Conservation (phyloP, 2,113 vertebrate species). For the Maccullochella peelii region DNA sequence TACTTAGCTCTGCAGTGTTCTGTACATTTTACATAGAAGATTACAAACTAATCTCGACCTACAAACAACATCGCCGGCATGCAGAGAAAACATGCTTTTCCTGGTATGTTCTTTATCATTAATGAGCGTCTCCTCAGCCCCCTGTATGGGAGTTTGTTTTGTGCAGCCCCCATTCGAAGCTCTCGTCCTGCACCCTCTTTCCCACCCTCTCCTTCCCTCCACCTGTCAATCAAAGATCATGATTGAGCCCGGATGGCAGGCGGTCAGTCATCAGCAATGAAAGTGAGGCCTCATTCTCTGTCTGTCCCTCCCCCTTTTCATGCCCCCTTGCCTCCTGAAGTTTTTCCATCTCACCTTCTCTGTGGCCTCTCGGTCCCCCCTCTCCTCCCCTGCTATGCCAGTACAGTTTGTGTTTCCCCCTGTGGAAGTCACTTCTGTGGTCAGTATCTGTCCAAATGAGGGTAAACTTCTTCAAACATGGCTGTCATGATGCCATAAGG, state of each 20-base stretch:
- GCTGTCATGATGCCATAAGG: conserved; percentile 48
- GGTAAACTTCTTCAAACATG: conserved; percentile 26
- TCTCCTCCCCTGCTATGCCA: conserved; percentile 16
- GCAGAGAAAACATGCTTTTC: conserved; percentile 70
- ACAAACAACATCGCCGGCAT: conserved; percentile 64
- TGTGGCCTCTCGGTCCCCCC: conserved; percentile 38
- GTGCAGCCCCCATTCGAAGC: conserved; percentile 70
- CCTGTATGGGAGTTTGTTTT: conserved; percentile 66
- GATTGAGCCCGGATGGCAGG: conserved; percentile 79
- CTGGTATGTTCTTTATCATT: conserved; percentile 78
- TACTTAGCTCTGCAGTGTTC: conserved; percentile 10
- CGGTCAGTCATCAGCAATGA: conserved; percentile 82
- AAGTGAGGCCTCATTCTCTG: conserved; percentile 77
- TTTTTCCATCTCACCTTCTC: conserved; percentile 66
- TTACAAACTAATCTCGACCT: conserved; percentile 72
- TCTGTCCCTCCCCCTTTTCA: conserved; percentile 70
- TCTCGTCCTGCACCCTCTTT: conserved; percentile 57
- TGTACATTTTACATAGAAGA: conserved; percentile 60
- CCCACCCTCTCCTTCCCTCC: conserved; percentile 66
- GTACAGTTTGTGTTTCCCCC: conserved; percentile 42
- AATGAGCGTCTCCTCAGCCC: conserved; percentile 69
- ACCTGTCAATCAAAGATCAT: conserved; percentile 84
- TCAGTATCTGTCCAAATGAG: conserved; percentile 1
- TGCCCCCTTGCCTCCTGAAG: conserved; percentile 61
- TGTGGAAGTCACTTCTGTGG: conserved; percentile 35